Base-by-base conservation (phyloP, 2,797 vertebrate genomes). In the Allobates femoralis region DNA sequence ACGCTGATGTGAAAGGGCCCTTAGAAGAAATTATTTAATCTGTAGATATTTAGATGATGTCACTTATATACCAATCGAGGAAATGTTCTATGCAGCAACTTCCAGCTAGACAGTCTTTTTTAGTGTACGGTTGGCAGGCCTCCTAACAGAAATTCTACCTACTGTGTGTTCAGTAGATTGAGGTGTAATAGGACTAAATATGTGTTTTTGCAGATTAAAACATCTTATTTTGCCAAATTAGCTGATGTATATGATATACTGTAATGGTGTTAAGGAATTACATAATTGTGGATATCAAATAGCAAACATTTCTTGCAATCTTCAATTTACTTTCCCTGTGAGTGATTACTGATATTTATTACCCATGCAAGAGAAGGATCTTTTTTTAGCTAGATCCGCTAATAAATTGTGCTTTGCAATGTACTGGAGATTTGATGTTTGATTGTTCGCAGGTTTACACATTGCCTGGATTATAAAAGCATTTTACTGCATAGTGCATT, bases 401-500 rank as follows among this genome's bases (percentile, higher is more conserved):
- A 71, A 71, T 71, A 71, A 34, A 71, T 32, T 71, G 67, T 76
- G 28, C 32, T 76, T 28, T 53, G 50, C 18, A 28, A 75, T 53
- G 73, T 75, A 5, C 5, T 32, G 15, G 11, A 55, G 74, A 76
- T 76, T 10, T 53, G 23, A 76, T 55, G 50, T 76, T 50, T 51
- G 37, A 46, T 30, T 51, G 46, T 81, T 51, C 37, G 15, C 26
- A 32, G 19, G 60, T 66, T 80, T 66, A 14, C 41, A 80, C n/a
- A 46, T 80, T 80, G 28, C 41, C 41, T 28, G 21, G 62, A 30
- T 51, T 56, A 82, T 34, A n/a, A 21, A 11, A 71, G 32, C 6
- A 60, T 50, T 79, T 79, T 74, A 81, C 50, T 74, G 7, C 15
- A 74, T 56, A 79, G 26, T 37, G 50, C 46, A 80, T 76, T 34